Conservation (phyloP, 53 echinoderm and acorn worm species). For the Zoroaster sp. region DNA sequence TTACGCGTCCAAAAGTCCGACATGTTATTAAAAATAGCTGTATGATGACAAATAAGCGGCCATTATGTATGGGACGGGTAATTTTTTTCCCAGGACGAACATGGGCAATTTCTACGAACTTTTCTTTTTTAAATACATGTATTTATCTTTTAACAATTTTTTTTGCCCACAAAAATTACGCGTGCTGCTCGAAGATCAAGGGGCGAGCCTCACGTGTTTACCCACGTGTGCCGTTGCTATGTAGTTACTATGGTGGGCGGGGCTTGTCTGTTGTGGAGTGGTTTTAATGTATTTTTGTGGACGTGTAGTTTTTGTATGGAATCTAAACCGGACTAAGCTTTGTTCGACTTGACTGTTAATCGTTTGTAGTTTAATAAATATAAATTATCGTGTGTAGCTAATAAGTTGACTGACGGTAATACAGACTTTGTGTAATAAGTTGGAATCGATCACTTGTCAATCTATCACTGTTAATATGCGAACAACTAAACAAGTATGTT, state of each 20-base stretch:
- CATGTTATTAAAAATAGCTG: no score
- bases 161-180: no score
- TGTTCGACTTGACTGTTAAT: neutral
- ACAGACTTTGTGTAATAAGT: neutral
- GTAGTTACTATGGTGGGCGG: neutral
- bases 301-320: neutral
- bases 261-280: neutral
- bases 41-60: no score
- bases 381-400: neutral
- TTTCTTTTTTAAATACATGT: no score
- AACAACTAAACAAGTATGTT: neutral
- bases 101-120: no score
- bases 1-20: no score
- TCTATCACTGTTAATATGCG: neutral
- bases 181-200: neutral
- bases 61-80: no score
- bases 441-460: neutral
- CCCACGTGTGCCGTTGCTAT: neutral
- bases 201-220: neutral
- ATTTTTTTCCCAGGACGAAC: no score
- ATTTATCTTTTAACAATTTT: no score
- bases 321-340: neutral
- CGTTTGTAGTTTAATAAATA: neutral
- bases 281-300: neutral
- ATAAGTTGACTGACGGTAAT: neutral